Percentiles rank a stretch among this genome's conserved stretches.
These are phyloP conservation scores for Alligator sinensis DNA, from an alignment of 2,113 vertebrate species.

Conservation along the genomic window DNA sequence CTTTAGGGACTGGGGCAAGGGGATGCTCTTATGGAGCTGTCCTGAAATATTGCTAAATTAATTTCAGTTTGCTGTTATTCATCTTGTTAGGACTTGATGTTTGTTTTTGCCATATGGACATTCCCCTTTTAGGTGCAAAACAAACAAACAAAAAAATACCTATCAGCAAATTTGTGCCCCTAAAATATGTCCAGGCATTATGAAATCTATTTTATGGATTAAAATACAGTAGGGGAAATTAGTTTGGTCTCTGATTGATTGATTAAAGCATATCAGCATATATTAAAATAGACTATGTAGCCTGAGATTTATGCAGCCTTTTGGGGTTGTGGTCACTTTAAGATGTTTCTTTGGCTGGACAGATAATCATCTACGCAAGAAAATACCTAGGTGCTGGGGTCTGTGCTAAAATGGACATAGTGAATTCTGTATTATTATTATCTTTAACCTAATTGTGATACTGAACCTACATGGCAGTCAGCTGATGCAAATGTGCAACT, in stretches of 20 bases:
- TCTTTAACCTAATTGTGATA: neutral
- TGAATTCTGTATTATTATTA: neutral
- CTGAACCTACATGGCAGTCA: neutral
- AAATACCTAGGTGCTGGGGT: neutral
- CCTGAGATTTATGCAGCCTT: neutral
- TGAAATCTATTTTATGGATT: neutral
- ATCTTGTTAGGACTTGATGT: constrained; percentile 14
- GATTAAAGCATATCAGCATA: neutral
- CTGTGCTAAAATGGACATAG: neutral
- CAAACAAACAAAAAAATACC: neutral
- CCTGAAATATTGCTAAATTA: constrained; percentile 55
- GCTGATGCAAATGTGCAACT: neutral
- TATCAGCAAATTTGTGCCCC: neutral
- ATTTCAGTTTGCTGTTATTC: neutral
- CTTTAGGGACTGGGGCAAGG: neutral
- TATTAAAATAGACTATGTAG: neutral
- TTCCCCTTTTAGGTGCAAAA: neutral
- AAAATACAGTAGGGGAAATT: neutral
- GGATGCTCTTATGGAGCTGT: constrained; percentile 3
- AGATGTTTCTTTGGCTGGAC: neutral
- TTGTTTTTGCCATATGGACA: neutral
- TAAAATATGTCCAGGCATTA: neutral
- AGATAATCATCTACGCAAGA: rapidly evolving
- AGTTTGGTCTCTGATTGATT: neutral
- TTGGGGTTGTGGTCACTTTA: neutral